phyloP scores from a whole-genome alignment of 30 jellyfish, hydroid and myxozoan species.

The Hydra vulgaris region DNA sequence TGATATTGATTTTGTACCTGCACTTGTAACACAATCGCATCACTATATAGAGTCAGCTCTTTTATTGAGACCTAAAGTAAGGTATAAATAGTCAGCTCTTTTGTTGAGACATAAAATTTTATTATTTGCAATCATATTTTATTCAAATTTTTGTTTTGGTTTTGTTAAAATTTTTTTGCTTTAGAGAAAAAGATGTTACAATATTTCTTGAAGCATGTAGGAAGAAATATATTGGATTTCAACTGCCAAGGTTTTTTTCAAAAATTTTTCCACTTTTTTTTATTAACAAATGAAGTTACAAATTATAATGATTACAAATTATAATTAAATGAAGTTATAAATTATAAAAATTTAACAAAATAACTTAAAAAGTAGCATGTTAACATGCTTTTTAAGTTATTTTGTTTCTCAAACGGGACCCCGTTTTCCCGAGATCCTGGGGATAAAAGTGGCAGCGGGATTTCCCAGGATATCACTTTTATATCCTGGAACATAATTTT shows the following conservation, averaged over 20 bases:
- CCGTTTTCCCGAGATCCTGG: too few species aligned
- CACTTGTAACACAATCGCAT: slow-evolving; percentile 61
- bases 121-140: neutral
- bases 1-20: slow-evolving; percentile 32
- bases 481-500: too few species aligned
- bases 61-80: slow-evolving; percentile 85
- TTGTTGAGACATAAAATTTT: neutral
- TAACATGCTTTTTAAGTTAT: too few species aligned
- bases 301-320: too few species aligned
- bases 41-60: slow-evolving; percentile 42
- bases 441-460: too few species aligned
- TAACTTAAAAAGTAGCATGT: too few species aligned
- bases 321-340: too few species aligned
- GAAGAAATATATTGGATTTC: slow-evolving; percentile 88
- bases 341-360: too few species aligned
- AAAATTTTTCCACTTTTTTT: slow-evolving; percentile 7
- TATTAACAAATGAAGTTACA: too few species aligned
- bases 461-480: too few species aligned
- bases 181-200: slow-evolving; percentile 81
- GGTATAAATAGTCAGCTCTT: too few species aligned
- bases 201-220: slow-evolving; percentile 71
- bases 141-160: neutral
- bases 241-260: slow-evolving; percentile 67
- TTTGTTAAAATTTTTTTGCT: neutral
- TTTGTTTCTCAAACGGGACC: too few species aligned